Conservation (phyloP, 30 jellyfish, hydroid and myxozoan genomes). For the Aurelia sp. region DNA sequence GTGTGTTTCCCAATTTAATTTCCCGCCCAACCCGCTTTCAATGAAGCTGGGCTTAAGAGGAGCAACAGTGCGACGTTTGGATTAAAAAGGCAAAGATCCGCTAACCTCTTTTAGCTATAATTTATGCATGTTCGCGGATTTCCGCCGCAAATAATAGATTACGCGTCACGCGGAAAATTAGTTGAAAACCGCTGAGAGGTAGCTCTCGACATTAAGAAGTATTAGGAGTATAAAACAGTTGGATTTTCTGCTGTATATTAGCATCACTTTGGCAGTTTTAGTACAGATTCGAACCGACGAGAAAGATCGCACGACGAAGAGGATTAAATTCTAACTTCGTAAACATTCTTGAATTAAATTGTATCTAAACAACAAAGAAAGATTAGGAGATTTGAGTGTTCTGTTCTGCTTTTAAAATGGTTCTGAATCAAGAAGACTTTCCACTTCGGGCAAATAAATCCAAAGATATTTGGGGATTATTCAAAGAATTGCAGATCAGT, state of each 20-base stretch:
- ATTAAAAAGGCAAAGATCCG: conserved; percentile 56
- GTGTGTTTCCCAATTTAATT: conserved; percentile 37
- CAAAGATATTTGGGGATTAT: conserved; percentile 48
- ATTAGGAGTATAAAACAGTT: neutral
- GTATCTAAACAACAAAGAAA: conserved; percentile 47
- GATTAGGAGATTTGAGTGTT: neutral
- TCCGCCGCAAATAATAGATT: conserved; percentile 42
- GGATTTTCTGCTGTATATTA: neutral
- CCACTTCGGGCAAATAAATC: conserved; percentile 32
- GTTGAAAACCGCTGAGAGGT: conserved; percentile 5
- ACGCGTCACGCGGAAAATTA: conserved; percentile 11
- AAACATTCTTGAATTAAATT: conserved; percentile 30
- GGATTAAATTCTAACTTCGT: conserved; percentile 20
- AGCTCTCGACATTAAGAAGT: neutral
- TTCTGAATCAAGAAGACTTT: conserved; percentile 33
- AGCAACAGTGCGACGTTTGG: conserved; percentile 13
- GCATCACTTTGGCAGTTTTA: conserved; percentile 3
- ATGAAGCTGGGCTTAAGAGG: conserved; percentile 18
- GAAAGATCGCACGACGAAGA: neutral
- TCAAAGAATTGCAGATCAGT: conserved; percentile 61
- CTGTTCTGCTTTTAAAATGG: conserved; percentile 48
- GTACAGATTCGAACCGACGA: neutral
- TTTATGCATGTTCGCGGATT: conserved; percentile 53
- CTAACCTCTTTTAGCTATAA: conserved; percentile 33
- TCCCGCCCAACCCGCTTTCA: conserved; percentile 59